These are phyloP conservation scores for Hycleus cichorii DNA, from an alignment of 1,140 invertebrate species.

Conservation along the genomic window DNA sequence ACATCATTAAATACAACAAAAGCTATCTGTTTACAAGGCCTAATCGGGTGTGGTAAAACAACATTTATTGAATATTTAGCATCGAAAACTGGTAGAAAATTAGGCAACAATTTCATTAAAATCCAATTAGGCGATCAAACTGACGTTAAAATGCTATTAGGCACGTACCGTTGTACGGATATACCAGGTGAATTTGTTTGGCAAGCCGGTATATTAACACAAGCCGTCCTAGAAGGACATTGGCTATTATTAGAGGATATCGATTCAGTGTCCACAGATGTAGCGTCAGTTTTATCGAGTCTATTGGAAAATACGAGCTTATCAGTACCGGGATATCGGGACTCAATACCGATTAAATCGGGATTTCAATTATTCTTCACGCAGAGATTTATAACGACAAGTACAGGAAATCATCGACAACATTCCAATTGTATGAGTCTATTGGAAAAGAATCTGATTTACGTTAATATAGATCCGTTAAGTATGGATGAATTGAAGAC, in stretches of 20 bases:
- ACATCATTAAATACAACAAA: conserved; percentile 59
- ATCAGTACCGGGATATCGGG: conserved; percentile 79
- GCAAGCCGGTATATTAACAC: conserved; percentile 84
- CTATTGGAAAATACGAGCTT: conserved; percentile 79
- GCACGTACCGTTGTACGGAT: conserved; percentile 93
- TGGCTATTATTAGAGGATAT: conserved; percentile 97
- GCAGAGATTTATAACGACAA: conserved; percentile 56
- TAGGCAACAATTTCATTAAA: conserved; percentile 56
- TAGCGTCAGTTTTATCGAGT: conserved; percentile 77
- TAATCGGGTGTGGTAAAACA: conserved; percentile 93
- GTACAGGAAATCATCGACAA: conserved; percentile 54
- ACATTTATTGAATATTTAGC: conserved; percentile 84
- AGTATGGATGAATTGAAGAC: conserved; percentile 62
- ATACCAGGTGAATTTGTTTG: conserved; percentile 96
- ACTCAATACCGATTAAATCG: conserved; percentile 65
- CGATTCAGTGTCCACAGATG: conserved; percentile 87
- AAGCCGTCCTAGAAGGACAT: conserved; percentile 78
- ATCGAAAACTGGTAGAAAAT: conserved; percentile 59
- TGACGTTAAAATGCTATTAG: conserved; percentile 92
- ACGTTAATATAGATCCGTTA: conserved; percentile 74
- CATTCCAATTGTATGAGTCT: conserved; percentile 55
- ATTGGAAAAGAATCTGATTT: conserved; percentile 75
- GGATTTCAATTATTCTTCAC: conserved; percentile 91
- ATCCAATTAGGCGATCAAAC: conserved; percentile 96
- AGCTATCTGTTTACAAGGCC: conserved; percentile 80